Conservation (phyloP, 1,140 invertebrate genomes). For the Conus ventricosus region DNA sequence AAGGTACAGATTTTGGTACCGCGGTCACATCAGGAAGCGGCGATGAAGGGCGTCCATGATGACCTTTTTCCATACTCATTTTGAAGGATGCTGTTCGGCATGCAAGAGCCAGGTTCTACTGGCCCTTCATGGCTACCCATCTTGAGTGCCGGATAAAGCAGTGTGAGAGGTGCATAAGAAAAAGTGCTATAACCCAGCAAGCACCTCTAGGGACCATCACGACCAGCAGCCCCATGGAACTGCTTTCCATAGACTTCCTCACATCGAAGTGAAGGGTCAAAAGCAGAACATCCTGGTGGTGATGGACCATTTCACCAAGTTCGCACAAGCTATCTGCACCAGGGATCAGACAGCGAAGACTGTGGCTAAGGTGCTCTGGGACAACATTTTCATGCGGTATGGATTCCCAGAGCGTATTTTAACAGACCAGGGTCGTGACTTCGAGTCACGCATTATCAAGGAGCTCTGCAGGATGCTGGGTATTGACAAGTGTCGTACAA, state of each 20-base stretch:
- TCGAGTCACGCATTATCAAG: too few relatives aligned
- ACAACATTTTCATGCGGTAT: too few relatives aligned
- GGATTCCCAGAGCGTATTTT: too few relatives aligned
- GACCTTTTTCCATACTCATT: neutral
- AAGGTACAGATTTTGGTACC: too few relatives aligned
- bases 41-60: neutral
- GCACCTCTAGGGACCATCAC: neutral
- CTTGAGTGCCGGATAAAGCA: too few relatives aligned
- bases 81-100: neutral
- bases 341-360: neutral
- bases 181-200: neutral
- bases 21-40: neutral
- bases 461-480: too few relatives aligned
- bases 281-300: slow-evolving; percentile 25
- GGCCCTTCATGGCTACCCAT: neutral
- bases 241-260: slow-evolving; percentile 25
- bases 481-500: too few relatives aligned
- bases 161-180: too few relatives aligned
- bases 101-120: neutral
- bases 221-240: neutral
- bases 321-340: neutral
- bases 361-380: too few relatives aligned
- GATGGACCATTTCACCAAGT: slow-evolving; percentile 26
- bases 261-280: slow-evolving; percentile 5
- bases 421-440: too few relatives aligned